A percentile compares a stretch with the other conserved stretches of the same genome.
phyloP scores from a whole-genome alignment of 1,140 invertebrate species.

The Drosophila trapezifrons region DNA sequence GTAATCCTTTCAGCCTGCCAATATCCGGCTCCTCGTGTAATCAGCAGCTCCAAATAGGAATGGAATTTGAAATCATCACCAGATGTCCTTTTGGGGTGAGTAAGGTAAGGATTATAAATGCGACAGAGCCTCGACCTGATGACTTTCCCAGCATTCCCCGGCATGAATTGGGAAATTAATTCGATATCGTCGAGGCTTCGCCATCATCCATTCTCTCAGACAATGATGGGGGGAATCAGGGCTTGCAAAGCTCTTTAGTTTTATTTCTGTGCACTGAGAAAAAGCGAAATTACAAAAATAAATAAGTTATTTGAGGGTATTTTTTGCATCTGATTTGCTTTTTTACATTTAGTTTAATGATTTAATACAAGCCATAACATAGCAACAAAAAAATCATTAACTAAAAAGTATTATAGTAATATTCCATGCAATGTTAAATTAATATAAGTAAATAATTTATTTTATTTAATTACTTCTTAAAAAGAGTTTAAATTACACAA shows the following conservation, averaged over 20 bases:
- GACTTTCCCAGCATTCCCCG: neutral
- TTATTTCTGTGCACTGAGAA: neutral
- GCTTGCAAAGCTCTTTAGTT: neutral
- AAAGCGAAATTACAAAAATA: too few relatives aligned
- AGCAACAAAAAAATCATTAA: too few relatives aligned
- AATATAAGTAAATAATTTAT: too few relatives aligned
- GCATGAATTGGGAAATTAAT: neutral
- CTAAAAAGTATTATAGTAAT: too few relatives aligned
- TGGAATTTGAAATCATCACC: slow-evolving; percentile 53
- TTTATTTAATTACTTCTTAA: too few relatives aligned
- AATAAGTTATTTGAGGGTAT: too few relatives aligned
- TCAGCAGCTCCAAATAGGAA: slow-evolving; percentile 28
- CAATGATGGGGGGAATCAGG: neutral
- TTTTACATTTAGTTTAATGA: too few relatives aligned
- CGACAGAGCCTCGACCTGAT: neutral
- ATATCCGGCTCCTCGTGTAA: slow-evolving; percentile 42
- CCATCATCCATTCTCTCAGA: slow-evolving; percentile 5
- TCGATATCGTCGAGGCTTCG: neutral
- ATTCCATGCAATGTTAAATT: too few relatives aligned
- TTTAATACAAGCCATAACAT: too few relatives aligned
- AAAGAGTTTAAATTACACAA: too few relatives aligned
- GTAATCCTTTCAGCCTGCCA: slow-evolving; percentile 1
- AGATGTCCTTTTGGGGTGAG: neutral
- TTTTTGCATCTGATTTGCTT: too few relatives aligned
- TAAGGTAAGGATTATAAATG: slow-evolving; percentile 15